Evolutionary conservation across 2,888 invertebrate genomes (phyloP).

Genomic region (Polymixis lichenea): DNA sequence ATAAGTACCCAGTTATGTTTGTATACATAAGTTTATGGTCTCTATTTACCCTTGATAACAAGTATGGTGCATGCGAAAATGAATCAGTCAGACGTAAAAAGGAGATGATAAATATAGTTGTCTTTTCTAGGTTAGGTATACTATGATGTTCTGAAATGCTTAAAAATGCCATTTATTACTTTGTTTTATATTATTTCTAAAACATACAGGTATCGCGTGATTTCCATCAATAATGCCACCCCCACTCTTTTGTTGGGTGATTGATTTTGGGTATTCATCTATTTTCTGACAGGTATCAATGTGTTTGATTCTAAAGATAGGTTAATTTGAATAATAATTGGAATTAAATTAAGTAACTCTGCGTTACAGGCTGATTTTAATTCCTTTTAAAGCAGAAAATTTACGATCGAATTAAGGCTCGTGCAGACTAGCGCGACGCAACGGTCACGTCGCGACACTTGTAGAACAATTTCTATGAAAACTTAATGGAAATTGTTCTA

Average conservation of each 20-base stretch:
- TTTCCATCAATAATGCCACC: not conserved
- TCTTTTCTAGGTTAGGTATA: not conserved
- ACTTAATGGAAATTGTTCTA: too few species aligned
- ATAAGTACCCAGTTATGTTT: not conserved
- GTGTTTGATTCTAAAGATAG: not conserved
- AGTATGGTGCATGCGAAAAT: slow-evolving; percentile 30
- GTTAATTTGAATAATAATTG: not conserved
- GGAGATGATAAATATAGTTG: not conserved
- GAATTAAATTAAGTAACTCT: not conserved
- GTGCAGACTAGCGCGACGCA: too few species aligned
- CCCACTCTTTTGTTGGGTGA: not conserved
- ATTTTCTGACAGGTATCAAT: not conserved
- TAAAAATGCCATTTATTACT: not conserved
- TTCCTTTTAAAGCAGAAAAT: not conserved
- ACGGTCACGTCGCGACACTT: too few species aligned
- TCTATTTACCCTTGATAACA: slow-evolving; percentile 54
- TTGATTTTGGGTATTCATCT: not conserved
- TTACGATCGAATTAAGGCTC: not conserved
- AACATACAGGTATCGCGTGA: slow-evolving; percentile 2
- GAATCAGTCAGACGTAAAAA: slow-evolving; percentile 39
- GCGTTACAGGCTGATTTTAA: not conserved
- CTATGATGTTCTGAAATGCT: slow-evolving; percentile 9
- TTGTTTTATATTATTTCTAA: slow-evolving; percentile 33
- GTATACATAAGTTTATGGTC: slow-evolving; percentile 16
- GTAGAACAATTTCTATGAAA: too few species aligned